Evolutionary conservation across 2,797 vertebrate species (phyloP).

Genomic region (Syngnathus acus): DNA sequence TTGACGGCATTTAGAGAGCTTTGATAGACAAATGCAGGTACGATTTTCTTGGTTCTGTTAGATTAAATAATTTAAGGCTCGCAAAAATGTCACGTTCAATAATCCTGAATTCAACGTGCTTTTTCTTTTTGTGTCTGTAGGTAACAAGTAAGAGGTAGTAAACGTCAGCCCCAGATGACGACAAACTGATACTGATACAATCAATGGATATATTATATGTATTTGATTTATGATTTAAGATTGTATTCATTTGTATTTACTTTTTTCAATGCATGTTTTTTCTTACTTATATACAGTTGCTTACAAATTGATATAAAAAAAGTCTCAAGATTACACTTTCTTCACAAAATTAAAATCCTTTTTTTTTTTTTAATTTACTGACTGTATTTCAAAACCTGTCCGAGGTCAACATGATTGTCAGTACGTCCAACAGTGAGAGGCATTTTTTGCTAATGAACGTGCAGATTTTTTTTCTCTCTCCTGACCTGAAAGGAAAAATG

Average conservation of each 20-base stretch:
- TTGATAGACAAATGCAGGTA: slow-evolving; percentile 22
- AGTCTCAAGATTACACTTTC: too few species aligned
- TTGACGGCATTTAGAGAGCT: slow-evolving; percentile 15
- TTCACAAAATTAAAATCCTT: background rate
- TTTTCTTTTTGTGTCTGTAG: slow-evolving; percentile 20
- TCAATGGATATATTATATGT: background rate
- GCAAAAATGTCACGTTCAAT: background rate
- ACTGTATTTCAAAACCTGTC: background rate
- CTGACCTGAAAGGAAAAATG: background rate
- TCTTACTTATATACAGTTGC: background rate
- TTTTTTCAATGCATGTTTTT: background rate
- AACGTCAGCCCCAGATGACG: slow-evolving; percentile 15
- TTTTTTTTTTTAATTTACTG: too few species aligned
- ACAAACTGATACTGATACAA: background rate
- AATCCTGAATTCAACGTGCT: background rate
- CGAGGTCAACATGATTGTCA: background rate
- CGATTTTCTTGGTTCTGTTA: slow-evolving; percentile 2
- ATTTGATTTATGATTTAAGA: background rate
- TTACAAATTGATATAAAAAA: too few species aligned
- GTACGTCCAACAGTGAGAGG: background rate
- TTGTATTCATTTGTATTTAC: background rate
- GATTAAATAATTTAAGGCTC: background rate
- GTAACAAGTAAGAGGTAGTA: slow-evolving; percentile 16
- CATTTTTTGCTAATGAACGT: background rate
- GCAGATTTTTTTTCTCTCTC: background rate